These are phyloP conservation scores for Procavia capensis DNA, from an alignment of 2,113 vertebrate species.

Conservation along the genomic window DNA sequence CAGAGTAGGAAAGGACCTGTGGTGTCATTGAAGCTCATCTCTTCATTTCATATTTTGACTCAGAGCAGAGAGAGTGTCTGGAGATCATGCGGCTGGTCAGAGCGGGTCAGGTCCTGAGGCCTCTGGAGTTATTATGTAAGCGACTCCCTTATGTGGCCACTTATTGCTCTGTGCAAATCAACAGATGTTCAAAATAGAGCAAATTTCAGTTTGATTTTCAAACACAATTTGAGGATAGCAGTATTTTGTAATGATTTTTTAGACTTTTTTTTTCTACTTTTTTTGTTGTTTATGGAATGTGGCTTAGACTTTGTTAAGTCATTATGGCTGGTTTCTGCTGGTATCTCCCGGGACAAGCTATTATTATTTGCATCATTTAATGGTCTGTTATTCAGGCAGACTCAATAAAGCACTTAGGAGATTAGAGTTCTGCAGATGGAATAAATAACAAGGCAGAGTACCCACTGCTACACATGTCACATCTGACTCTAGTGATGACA, in stretches of 20 bases:
- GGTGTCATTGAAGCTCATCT: background rate
- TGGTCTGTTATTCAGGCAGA: constrained; percentile 45
- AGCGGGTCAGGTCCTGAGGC: background rate
- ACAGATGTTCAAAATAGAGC: background rate
- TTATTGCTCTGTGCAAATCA: background rate
- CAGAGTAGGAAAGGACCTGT: background rate
- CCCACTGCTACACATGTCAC: background rate
- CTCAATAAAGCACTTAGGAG: constrained; percentile 60
- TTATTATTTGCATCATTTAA: constrained; percentile 36
- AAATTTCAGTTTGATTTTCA: constrained; percentile 5
- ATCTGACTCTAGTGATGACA: background rate
- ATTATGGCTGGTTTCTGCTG: background rate
- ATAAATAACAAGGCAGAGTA: constrained; percentile 18
- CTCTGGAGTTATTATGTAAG: background rate
- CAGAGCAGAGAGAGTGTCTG: background rate
- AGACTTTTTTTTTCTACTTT: background rate
- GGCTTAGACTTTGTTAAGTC: constrained; percentile 35
- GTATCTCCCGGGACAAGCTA: background rate
- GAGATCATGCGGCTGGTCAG: background rate
- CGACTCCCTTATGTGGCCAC: background rate
- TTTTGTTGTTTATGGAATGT: background rate
- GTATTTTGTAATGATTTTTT: background rate
- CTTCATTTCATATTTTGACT: background rate
- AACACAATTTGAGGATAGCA: background rate
- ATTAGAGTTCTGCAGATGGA: constrained; percentile 32